These are phyloP conservation scores for Lithobates pipiens DNA, from an alignment of 2,797 vertebrate species.

Conservation along the genomic window DNA sequence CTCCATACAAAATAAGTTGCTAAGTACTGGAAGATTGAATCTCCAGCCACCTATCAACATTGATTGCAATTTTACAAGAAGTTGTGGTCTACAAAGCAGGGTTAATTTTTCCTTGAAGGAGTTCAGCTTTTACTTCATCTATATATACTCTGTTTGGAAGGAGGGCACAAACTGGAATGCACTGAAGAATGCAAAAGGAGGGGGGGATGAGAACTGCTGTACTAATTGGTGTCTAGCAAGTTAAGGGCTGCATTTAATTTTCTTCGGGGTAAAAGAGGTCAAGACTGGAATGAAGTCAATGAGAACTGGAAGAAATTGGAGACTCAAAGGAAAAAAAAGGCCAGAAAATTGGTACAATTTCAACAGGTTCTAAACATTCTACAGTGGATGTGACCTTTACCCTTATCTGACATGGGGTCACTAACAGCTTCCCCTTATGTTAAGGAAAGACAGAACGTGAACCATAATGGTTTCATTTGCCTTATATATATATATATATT, in stretches of 20 bases:
- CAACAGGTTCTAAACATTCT: constrained; percentile 75
- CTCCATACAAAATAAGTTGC: too few species aligned
- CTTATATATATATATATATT: too few species aligned
- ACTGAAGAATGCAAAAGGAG: constrained; percentile 71
- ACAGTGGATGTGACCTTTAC: constrained; percentile 79
- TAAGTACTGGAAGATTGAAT: background rate
- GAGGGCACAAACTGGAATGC: constrained; percentile 65
- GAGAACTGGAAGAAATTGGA: constrained; percentile 74
- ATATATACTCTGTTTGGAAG: constrained; percentile 40
- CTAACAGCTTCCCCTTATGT: constrained; percentile 10
- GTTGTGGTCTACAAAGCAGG: background rate
- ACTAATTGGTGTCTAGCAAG: constrained; percentile 77
- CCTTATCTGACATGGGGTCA: background rate
- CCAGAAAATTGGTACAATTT: constrained; percentile 72
- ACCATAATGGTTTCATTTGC: too few species aligned
- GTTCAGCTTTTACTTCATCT: constrained; percentile 63
- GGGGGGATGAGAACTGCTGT: constrained; percentile 73
- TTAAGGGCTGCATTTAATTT: constrained; percentile 81
- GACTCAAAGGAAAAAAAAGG: constrained; percentile 69
- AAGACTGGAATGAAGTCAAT: constrained; percentile 83
- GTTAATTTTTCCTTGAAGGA: constrained; percentile 33
- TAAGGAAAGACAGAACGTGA: too few species aligned
- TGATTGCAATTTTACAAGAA: background rate
- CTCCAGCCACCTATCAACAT: background rate
- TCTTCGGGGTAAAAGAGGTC: constrained; percentile 79